These are phyloP conservation scores for Phymanthus crucifer DNA, from an alignment of 92 coral and sea anemone species.

Conservation along the genomic window DNA sequence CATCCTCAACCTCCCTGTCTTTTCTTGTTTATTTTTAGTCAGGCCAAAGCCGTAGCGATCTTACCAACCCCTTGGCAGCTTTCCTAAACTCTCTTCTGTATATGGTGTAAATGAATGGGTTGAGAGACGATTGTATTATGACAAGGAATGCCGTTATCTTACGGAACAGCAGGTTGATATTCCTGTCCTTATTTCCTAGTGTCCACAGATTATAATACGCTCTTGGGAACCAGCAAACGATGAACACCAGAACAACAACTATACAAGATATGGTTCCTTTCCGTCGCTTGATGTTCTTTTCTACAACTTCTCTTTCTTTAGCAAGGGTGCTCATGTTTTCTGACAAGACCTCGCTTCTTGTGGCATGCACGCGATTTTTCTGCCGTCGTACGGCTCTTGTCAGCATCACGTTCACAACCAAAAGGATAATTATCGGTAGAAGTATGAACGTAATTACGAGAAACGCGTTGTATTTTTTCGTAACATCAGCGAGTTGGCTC, in stretches of 20 bases:
- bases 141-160: conserved; percentile 50
- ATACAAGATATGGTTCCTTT: conserved; percentile 63
- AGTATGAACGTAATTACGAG: conserved; percentile 30
- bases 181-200: background rate
- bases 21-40: background rate
- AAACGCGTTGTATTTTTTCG: conserved; percentile 15
- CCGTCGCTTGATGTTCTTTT: conserved; percentile 7
- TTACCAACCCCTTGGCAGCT: conserved; percentile 34
- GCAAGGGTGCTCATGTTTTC: background rate
- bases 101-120: conserved; percentile 63
- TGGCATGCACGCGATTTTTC: conserved; percentile 23
- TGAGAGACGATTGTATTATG: conserved; percentile 52
- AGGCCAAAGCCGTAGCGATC: background rate
- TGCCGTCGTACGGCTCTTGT: conserved; percentile 51
- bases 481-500: conserved; percentile 21
- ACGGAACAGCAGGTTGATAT: conserved; percentile 33
- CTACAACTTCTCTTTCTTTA: background rate
- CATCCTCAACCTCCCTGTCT: background rate
- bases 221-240: conserved; percentile 56
- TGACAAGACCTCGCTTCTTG: conserved; percentile 26
- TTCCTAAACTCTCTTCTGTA: conserved; percentile 59
- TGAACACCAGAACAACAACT: conserved; percentile 41
- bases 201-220: conserved; percentile 23
- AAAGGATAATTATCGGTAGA: conserved; percentile 18
- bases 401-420: conserved; percentile 38